Percentiles rank a stretch among this genome's conserved stretches.
phyloP scores from a whole-genome alignment of 2,113 vertebrate genomes.

The Tapirus terrestris region DNA sequence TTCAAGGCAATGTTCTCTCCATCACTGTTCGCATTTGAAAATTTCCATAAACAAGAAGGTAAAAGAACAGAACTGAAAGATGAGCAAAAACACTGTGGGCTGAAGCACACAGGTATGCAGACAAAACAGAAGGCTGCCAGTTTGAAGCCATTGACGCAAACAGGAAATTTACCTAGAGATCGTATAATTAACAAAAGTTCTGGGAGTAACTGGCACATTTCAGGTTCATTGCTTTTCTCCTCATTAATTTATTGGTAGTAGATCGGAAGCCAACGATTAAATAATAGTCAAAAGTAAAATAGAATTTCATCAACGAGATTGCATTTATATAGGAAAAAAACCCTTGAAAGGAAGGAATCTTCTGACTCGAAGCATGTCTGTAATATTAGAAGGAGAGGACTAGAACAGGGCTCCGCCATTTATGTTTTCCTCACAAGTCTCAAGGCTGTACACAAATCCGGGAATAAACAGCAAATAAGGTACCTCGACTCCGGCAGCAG shows the following conservation, averaged over 20 bases:
- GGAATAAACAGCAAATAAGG: not conserved
- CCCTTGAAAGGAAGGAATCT: not conserved
- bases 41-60: not conserved
- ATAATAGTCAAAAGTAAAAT: not conserved
- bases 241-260: not conserved
- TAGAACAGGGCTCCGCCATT: not conserved
- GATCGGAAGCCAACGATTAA: not conserved
- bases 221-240: not conserved
- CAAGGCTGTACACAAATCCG: not conserved
- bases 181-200: not conserved
- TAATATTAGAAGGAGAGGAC: not conserved
- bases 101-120: not conserved
- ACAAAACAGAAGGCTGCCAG: not conserved
- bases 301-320: not conserved
- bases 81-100: not conserved
- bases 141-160: not conserved
- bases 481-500: conserved; percentile 92
- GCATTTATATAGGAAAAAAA: not conserved
- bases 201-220: not conserved
- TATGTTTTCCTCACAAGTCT: not conserved
- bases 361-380: not conserved
- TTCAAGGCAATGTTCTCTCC: not conserved
- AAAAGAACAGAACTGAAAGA: not conserved
- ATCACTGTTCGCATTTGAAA: not conserved
- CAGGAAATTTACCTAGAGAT: not conserved